Evolutionary conservation across 2,888 invertebrate genomes (phyloP).

Genomic region (Acronicta leporina): DNA sequence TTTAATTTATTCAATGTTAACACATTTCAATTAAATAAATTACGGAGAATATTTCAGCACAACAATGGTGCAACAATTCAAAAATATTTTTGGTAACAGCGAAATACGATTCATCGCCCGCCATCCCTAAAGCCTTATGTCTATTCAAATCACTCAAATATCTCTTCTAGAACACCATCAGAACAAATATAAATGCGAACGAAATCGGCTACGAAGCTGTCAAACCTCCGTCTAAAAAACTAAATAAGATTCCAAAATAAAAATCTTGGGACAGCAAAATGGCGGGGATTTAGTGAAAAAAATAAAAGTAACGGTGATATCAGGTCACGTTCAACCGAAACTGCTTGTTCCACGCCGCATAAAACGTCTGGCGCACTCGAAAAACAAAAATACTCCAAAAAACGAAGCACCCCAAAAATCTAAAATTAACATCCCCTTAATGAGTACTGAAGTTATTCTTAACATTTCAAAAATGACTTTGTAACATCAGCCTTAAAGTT

Average conservation of each 20-base stretch:
- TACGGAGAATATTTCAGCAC: slow-evolving; percentile 13
- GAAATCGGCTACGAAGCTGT: slow-evolving; percentile 53
- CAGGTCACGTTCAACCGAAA: slow-evolving; percentile 66
- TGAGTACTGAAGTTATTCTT: slow-evolving; percentile 57
- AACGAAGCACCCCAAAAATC: slow-evolving; percentile 74
- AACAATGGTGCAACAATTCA: slow-evolving; percentile 11
- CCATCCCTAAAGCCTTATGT: slow-evolving; percentile 31
- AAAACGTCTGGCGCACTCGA: slow-evolving; percentile 61
- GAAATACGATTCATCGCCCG: slow-evolving; percentile 30
- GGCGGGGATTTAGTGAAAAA: slow-evolving; percentile 55
- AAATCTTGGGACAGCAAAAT: slow-evolving; percentile 48
- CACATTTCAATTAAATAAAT: slow-evolving; percentile 22
- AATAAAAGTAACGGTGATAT: slow-evolving; percentile 45
- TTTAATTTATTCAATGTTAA: slow-evolving; percentile 24
- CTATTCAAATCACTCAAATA: slow-evolving; percentile 51
- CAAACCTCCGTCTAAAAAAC: slow-evolving; percentile 56
- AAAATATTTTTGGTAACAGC: slow-evolving; percentile 15
- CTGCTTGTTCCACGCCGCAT: slow-evolving; percentile 58
- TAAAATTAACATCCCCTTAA: slow-evolving; percentile 80
- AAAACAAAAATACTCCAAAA: slow-evolving; percentile 73
- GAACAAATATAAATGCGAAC: slow-evolving; percentile 35
- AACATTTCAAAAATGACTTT: slow-evolving; percentile 55
- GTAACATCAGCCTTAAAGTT: slow-evolving; percentile 61
- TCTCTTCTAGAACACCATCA: slow-evolving; percentile 26
- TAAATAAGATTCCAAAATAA: slow-evolving; percentile 59